Evolutionary conservation across 2,113 vertebrate species (phyloP), one percentile per base, ranked within the genome.

Genomic region (Syngnathoides biaculeatus): DNA sequence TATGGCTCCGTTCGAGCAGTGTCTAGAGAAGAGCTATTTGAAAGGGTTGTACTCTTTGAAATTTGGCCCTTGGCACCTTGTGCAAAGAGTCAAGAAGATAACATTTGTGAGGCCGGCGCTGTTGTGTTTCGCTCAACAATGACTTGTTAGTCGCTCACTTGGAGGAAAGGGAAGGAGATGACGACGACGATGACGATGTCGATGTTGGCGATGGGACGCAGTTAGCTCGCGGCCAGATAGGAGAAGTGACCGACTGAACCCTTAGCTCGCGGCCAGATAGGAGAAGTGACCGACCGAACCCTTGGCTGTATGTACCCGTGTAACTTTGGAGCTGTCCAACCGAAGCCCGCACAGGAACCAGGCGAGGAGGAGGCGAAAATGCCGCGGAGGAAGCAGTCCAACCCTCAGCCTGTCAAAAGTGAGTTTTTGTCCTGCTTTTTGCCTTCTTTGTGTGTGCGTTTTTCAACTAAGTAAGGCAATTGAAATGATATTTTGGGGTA

Each of bases 321-420:
- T 14, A 12, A 35, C 40, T 38, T 22, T 22, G 39, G 26, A 3
- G 45, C 65, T 61, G 77, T 60, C 22, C 43, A 57, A n/a, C 40
- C 42, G 52, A 79, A 79, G 79, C 73, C 85, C 52, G 67, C 69
- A 68, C 67, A 13, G 75, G 69, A 77, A 58, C 79, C 6, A 26
- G 65, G 69, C 26, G 48, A 19, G 57, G 24, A 22, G 68, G 68
- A 64, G 71, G 50, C 56, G 35, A 94, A 82, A 82, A 97, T 97
- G 95, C 95, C 95, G 84, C 91, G 95, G 84, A 92, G 95, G 79
- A 97, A 97, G 84, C 95, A 97, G 47, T 94, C 93, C 72, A 93
- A 97, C 89, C 95, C 95, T 3, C 95, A 96, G 87, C 95, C 95
- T 48, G 93, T 96, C 64, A 96, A 96, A 92, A 83, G 94, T 95